Evolutionary conservation across 2,113 vertebrate genomes (phyloP).

Genomic region (Turdus rufiventris): DNA sequence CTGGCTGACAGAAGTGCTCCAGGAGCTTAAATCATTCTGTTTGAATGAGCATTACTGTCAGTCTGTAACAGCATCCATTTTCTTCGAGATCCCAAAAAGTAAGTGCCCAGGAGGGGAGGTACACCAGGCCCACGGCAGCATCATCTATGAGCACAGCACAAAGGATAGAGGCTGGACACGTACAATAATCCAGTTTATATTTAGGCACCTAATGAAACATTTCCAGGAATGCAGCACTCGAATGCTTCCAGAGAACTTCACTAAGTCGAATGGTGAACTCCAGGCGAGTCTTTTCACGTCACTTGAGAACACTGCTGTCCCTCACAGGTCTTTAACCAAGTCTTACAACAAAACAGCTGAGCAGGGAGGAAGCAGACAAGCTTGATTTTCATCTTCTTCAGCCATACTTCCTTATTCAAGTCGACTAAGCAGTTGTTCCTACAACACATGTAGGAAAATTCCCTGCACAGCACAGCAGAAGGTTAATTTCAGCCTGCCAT

Average conservation of each 20-base stretch:
- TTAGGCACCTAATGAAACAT: slow-evolving; percentile 46
- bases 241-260: neutral
- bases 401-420: neutral
- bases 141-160: slow-evolving; percentile 5
- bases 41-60: neutral
- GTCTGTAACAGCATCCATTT: neutral
- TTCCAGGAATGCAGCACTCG: slow-evolving; percentile 16
- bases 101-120: neutral
- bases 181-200: slow-evolving; percentile 14
- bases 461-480: neutral
- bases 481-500: neutral
- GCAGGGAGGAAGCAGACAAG: neutral
- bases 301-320: neutral
- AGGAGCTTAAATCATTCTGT: neutral
- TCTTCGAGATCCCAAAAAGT: neutral
- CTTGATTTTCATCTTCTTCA: neutral
- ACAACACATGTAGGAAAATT: neutral
- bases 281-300: accelerated
- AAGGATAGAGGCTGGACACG: neutral
- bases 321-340: neutral
- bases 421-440: neutral
- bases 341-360: neutral
- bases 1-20: neutral
- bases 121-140: neutral
- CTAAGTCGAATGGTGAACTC: accelerated